phyloP scores from a whole-genome alignment of 2,113 vertebrate genomes.

The Labeo catla region DNA sequence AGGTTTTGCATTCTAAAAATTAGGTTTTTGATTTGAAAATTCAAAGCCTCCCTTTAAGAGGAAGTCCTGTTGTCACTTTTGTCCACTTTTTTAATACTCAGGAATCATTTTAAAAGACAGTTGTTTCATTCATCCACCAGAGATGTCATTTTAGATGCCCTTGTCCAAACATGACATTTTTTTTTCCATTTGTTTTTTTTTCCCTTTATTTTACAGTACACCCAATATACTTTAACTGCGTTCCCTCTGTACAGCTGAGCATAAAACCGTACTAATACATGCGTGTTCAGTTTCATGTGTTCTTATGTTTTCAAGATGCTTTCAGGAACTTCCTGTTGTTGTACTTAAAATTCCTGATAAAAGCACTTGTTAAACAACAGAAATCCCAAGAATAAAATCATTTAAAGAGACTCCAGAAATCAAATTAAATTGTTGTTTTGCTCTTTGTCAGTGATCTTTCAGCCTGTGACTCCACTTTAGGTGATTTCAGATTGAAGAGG shows the following conservation, averaged over 20 bases:
- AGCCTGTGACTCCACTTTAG: neutral
- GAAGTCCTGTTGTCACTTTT: neutral
- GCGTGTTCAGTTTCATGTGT: neutral
- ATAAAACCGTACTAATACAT: neutral
- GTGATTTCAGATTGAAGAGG: neutral
- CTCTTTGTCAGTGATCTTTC: neutral
- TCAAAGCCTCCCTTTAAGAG: neutral
- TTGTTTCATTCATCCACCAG: neutral
- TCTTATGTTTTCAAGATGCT: neutral
- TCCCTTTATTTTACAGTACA: neutral
- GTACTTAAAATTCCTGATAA: neutral
- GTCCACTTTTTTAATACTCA: constrained; percentile 6
- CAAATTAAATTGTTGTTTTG: neutral
- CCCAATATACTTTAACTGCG: neutral
- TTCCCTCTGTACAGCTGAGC: neutral
- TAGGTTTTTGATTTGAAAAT: neutral
- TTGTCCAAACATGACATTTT: neutral
- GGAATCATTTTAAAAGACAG: constrained; percentile 4
- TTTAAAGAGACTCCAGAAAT: constrained; percentile 1
- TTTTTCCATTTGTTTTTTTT: neutral
- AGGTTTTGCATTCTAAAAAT: neutral
- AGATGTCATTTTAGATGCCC: neutral
- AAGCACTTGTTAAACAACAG: neutral
- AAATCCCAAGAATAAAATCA: neutral
- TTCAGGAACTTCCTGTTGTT: neutral